Conservation (phyloP, 2,888 invertebrate species). For the Aricia artaxerxes region DNA sequence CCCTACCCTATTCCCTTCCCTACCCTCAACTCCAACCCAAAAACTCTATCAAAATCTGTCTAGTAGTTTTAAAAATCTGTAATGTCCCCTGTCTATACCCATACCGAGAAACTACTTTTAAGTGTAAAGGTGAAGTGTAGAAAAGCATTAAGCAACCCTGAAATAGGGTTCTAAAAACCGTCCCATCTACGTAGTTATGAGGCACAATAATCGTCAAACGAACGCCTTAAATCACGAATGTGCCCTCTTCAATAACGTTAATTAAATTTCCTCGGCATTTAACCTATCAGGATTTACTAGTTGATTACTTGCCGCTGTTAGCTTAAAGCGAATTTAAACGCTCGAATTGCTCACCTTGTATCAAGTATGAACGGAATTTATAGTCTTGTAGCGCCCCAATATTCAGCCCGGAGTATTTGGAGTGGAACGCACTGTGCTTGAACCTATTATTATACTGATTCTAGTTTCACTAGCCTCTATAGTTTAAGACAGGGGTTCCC, state of each 20-base stretch:
- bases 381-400: constrained; percentile 25
- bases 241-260: background rate
- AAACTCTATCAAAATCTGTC: too few species aligned
- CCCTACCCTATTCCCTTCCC: too few species aligned
- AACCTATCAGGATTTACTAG: constrained; percentile 19
- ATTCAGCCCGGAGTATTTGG: constrained; percentile 15
- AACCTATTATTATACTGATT: constrained; percentile 4
- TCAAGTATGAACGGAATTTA: constrained; percentile 5
- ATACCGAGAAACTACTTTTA: too few species aligned
- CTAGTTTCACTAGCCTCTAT: background rate
- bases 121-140: too few species aligned
- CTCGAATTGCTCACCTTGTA: constrained; percentile 20
- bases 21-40: too few species aligned
- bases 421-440: background rate
- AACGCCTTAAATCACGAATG: background rate
- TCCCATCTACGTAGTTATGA: background rate
- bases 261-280: constrained; percentile 6
- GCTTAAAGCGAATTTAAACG: constrained; percentile 21
- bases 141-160: background rate
- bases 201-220: background rate
- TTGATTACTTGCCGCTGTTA: constrained; percentile 21
- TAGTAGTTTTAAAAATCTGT: too few species aligned
- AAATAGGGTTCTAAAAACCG: background rate
- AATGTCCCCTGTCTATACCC: too few species aligned
- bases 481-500: too few species aligned